phyloP scores from a whole-genome alignment of 2,797 vertebrate genomes.

The Cetoscarus ocellatus region DNA sequence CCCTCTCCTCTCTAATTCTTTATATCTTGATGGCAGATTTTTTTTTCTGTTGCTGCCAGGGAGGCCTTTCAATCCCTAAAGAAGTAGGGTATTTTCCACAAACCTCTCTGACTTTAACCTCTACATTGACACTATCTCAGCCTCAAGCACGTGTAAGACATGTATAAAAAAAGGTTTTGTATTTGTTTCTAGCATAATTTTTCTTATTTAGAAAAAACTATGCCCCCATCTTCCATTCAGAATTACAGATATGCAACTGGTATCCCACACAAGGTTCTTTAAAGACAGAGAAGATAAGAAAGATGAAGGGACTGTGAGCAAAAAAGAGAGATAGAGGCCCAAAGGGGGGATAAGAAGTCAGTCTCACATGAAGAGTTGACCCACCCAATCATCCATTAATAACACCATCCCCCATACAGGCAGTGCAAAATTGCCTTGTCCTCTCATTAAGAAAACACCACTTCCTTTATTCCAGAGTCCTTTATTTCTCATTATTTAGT shows the following conservation, averaged over 20 bases:
- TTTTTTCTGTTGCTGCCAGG: conserved; percentile 29
- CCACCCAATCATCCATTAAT: conserved; percentile 62
- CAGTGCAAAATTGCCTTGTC: conserved; percentile 22
- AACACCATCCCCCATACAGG: conserved; percentile 63
- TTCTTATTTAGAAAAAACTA: conserved; percentile 1
- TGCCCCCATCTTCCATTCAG: conserved; percentile 6
- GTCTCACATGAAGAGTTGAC: conserved; percentile 57
- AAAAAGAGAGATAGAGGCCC: conserved; percentile 3
- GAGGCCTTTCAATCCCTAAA: conserved; percentile 19
- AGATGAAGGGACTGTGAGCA: conserved; percentile 1
- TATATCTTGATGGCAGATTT: conserved; percentile 14
- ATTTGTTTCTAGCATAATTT: not conserved
- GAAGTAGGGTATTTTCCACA: conserved; percentile 12
- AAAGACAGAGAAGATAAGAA: conserved; percentile 2
- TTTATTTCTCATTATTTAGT: conserved; percentile 24
- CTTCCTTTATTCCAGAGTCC: not conserved
- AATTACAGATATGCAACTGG: conserved; percentile 10
- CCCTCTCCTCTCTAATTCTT: conserved; percentile 8
- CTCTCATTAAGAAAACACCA: conserved; percentile 23
- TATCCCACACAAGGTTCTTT: not conserved
- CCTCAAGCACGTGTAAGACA: not conserved
- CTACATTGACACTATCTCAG: not conserved
- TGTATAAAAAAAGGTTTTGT: not conserved
- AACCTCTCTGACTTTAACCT: conserved; percentile 20
- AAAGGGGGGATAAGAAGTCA: conserved; percentile 22